Evolutionary conservation across 2,888 invertebrate species (phyloP).

Genomic region (Xylota segnis): DNA sequence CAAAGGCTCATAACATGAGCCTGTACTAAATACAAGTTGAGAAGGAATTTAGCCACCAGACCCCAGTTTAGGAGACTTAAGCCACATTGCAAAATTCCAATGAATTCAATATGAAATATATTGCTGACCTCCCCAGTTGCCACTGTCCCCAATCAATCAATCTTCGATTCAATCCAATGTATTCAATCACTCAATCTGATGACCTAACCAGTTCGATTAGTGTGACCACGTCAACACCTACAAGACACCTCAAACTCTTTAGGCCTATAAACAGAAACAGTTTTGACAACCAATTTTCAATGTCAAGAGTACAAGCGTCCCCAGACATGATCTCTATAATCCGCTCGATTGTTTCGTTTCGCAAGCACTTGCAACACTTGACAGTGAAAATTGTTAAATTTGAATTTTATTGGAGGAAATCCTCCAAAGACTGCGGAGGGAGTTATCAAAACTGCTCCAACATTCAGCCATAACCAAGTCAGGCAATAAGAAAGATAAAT

Average conservation of each 20-base stretch:
- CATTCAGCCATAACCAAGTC: background rate
- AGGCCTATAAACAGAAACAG: background rate
- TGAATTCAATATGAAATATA: too few species aligned
- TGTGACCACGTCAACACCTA: background rate
- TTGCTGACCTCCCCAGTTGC: background rate
- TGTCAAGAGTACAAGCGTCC: constrained; percentile 33
- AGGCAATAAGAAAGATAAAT: background rate
- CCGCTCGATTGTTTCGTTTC: constrained; percentile 32
- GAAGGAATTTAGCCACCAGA: too few species aligned
- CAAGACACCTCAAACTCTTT: background rate
- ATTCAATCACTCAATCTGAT: background rate
- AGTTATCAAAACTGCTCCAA: background rate
- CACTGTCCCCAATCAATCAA: background rate
- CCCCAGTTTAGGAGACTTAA: too few species aligned
- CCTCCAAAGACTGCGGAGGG: too few species aligned
- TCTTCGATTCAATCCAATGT: too few species aligned
- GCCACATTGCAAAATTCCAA: too few species aligned
- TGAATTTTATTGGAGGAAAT: background rate
- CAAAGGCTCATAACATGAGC: too few species aligned
- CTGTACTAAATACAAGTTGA: too few species aligned
- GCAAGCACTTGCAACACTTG: constrained; percentile 34
- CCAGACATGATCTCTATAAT: constrained; percentile 7
- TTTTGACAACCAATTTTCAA: constrained; percentile 36
- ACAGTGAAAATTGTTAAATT: constrained; percentile 5
- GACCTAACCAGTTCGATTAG: background rate